Conservation (phyloP, 2,797 vertebrate genomes). For the Pteropus rufus region DNA sequence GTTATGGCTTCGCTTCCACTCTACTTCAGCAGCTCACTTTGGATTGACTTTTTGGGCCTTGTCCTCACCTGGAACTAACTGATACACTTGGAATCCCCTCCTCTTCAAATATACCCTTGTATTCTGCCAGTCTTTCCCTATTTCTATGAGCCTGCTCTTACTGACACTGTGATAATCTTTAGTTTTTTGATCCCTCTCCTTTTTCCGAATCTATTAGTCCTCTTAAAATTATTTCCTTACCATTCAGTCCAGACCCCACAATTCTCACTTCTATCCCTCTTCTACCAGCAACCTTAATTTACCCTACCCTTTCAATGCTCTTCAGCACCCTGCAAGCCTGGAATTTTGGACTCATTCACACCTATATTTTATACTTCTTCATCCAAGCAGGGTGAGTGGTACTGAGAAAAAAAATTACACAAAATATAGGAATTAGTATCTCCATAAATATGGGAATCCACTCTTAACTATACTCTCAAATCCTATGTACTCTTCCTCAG, state of each 20-base stretch:
- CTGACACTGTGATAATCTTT: background rate
- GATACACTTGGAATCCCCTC: background rate
- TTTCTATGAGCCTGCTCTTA: background rate
- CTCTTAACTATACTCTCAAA: background rate
- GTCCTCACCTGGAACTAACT: background rate
- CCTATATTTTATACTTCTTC: background rate
- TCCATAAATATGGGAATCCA: background rate
- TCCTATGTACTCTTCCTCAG: background rate
- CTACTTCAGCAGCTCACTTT: background rate
- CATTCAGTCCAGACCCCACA: background rate
- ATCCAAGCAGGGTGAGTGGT: background rate
- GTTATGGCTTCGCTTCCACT: background rate
- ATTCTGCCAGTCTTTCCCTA: background rate
- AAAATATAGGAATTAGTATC: background rate
- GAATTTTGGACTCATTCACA: background rate
- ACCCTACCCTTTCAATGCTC: background rate
- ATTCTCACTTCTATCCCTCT: background rate
- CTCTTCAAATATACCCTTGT: background rate
- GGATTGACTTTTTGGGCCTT: background rate
- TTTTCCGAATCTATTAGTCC: background rate
- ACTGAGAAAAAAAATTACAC: background rate
- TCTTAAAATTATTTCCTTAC: background rate
- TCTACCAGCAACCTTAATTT: background rate
- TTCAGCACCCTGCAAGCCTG: background rate
- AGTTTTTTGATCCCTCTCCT: background rate